Evolutionary conservation across 2,113 vertebrate species (phyloP).

Genomic region (Platysternon megacephalum): DNA sequence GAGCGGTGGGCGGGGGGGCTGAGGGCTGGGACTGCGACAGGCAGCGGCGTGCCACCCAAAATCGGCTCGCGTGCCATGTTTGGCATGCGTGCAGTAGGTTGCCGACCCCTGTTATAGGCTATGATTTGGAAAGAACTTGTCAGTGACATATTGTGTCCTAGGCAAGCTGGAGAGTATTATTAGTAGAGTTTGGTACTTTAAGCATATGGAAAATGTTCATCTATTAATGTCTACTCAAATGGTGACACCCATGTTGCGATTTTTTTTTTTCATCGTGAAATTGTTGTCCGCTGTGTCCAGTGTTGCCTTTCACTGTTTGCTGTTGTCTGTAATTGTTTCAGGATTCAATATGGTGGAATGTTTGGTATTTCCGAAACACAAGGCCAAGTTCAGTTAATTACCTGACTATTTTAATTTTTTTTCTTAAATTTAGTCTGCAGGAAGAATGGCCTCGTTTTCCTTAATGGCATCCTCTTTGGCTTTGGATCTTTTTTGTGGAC

Average conservation of each 20-base stretch:
- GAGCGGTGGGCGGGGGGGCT: too few relatives aligned
- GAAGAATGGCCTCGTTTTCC: not conserved
- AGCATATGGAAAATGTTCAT: not conserved
- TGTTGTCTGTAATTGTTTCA: not conserved
- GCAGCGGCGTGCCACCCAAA: too few relatives aligned
- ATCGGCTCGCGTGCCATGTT: too few relatives aligned
- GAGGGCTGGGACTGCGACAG: too few relatives aligned
- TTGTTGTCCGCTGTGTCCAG: not conserved
- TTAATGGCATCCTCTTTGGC: not conserved
- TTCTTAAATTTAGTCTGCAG: not conserved
- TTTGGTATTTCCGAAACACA: accelerated
- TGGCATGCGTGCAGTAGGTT: too few relatives aligned
- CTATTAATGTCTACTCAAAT: not conserved
- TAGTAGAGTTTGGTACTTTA: not conserved
- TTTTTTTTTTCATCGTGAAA: not conserved
- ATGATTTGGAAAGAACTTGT: not conserved
- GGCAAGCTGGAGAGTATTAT: not conserved
- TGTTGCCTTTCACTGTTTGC: not conserved
- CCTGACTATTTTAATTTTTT: not conserved
- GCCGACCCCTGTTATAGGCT: too few relatives aligned
- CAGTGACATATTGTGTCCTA: accelerated
- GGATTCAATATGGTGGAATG: not conserved
- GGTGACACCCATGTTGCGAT: not conserved
- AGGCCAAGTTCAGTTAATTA: not conserved
- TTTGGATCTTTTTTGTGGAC: not conserved